Conservation (phyloP, 2,113 vertebrate species). For the Oreochromis aureus region DNA sequence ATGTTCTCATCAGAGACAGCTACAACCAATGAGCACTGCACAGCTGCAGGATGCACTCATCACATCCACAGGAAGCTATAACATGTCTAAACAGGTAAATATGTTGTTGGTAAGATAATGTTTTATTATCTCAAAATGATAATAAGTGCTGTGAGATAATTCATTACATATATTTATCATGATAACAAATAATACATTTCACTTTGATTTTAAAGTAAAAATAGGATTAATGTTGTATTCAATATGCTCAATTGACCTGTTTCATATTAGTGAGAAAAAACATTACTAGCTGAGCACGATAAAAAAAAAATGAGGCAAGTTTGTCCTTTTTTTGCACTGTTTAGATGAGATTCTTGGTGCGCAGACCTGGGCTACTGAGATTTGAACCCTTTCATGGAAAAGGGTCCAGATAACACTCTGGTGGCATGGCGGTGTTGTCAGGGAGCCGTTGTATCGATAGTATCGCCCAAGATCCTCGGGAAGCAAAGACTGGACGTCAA, state of each 20-base stretch:
- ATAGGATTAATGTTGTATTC: neutral
- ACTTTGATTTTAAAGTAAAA: neutral
- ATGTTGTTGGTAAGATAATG: neutral
- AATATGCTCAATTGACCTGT: neutral
- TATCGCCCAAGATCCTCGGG: conserved; percentile 74
- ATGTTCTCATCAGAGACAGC: neutral
- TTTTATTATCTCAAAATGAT: neutral
- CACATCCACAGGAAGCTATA: neutral
- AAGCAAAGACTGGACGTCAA: conserved; percentile 77
- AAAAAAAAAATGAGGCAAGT: neutral
- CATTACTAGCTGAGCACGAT: neutral
- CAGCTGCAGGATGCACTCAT: neutral
- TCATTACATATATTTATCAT: neutral
- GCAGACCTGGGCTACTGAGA: conserved; percentile 80
- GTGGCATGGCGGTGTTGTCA: conserved; percentile 88
- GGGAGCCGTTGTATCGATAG: conserved; percentile 88
- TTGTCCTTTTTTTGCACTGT: neutral
- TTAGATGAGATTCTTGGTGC: neutral
- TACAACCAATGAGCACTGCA: neutral
- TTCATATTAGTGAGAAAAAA: neutral
- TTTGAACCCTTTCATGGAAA: conserved; percentile 72
- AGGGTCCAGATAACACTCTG: conserved; percentile 87
- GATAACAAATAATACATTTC: neutral
- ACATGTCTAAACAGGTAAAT: neutral
- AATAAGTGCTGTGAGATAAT: neutral